A percentile compares a stretch with the other conserved stretches of the same genome.
Conservation (phyloP, 2,888 invertebrate genomes). For the Noctua janthe region DNA sequence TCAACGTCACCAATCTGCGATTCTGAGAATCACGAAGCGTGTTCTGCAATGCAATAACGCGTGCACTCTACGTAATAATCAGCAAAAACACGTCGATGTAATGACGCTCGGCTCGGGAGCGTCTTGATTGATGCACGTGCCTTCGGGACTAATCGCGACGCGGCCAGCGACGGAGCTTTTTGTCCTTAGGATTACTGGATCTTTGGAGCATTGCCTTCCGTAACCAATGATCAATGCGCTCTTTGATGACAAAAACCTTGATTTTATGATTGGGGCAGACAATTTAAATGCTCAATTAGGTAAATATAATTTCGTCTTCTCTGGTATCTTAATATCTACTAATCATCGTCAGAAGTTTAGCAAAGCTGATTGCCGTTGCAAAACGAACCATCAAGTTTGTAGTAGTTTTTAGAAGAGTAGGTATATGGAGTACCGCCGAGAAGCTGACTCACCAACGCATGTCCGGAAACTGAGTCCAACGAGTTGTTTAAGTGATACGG, state of each 20-base stretch:
- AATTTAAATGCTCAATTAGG: not conserved
- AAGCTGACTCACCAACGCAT: constrained; percentile 92
- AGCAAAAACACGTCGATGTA: constrained; percentile 58
- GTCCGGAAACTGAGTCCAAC: constrained; percentile 96
- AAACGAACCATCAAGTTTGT: not conserved
- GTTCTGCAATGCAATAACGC: constrained; percentile 43
- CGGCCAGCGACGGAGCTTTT: constrained; percentile 29
- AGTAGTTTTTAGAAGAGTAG: not conserved
- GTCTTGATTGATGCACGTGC: constrained; percentile 61
- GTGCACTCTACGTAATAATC: constrained; percentile 53
- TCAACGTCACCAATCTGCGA: constrained; percentile 37
- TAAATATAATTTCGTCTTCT: not conserved
- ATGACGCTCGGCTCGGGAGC: constrained; percentile 43
- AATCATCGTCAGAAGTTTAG: not conserved
- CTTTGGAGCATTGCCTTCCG: constrained; percentile 32
- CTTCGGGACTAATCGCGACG: not conserved
- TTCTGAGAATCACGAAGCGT: constrained; percentile 47
- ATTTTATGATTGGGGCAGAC: not conserved
- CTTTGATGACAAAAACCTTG: constrained; percentile 18
- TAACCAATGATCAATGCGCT: constrained; percentile 16
- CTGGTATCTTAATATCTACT: not conserved
- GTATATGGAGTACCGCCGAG: not conserved
- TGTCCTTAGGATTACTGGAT: constrained; percentile 20
- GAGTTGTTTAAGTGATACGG: constrained; percentile 94
- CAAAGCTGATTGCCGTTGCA: not conserved